Evolutionary conservation across 2,888 invertebrate species (phyloP), one percentile per base, ranked within the genome.

Genomic region (Tinea trinotella): DNA sequence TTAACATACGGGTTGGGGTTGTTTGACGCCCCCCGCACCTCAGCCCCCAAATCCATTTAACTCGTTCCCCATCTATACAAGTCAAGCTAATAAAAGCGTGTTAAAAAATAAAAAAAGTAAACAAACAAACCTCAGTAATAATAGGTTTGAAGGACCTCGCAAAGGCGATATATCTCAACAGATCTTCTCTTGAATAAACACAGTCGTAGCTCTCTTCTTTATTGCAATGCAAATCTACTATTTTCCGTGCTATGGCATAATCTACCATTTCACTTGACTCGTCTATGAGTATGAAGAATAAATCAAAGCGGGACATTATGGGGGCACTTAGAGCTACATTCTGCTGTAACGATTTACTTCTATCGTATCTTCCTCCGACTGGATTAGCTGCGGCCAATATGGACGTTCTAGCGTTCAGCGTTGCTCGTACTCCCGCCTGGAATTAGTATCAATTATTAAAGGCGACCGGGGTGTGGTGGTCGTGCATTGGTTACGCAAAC

Each of bases 311-410:
- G 0, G 99, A 99, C 98, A 99, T 98, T 66, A 99, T 98, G 0
- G 99, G 99, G 0, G 99, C 97, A 0, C 96, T 93, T 12, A 99
- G 83, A 0, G 92, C 89, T 1, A 99, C 94, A 75, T 99, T 99
- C 71, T 98, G 97, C 64, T 97, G 96, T 3, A 99, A 82, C 0
- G 97, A 95, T 71, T 96, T 97, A 0, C 94, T 90, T 40, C 97
- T 89, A 78, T 99, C 98, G 77, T 99, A 99, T 24, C 98, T 90
- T 0, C 99, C 98, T n/a, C 96, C 96, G 24, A 98, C 91, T 0
- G 99, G 99, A 86, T 99, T 99, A 0, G 99, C 99, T 0, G 99
- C 99, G 0, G 99, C 99, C 56, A 99, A 84, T 61, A 99, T 99
- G 0, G 98, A 99, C 0, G 99, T 98, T 35, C 99, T 89, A 0